Percentiles rank a stretch among this genome's conserved stretches.
phyloP scores from a whole-genome alignment of 2,113 vertebrate genomes.

The Ondatra zibethicus region DNA sequence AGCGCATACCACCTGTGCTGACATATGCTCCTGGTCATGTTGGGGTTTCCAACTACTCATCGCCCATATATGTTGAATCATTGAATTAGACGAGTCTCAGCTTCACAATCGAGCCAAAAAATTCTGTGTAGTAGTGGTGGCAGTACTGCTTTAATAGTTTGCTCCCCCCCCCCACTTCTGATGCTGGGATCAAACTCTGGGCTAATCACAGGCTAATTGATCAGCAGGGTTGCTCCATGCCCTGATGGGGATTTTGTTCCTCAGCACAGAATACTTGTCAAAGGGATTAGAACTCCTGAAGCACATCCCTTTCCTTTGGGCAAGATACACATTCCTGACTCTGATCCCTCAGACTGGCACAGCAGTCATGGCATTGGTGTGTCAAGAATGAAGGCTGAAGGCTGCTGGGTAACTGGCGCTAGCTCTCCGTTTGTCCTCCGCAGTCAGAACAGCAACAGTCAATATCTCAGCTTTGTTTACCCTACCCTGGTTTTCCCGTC shows the following conservation, averaged over 20 bases:
- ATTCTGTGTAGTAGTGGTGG: not conserved
- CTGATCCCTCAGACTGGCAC: not conserved
- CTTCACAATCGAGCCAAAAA: not conserved
- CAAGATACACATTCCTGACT: not conserved
- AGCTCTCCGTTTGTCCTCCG: not conserved
- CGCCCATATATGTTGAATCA: not conserved
- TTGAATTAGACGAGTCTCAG: constrained; percentile 5
- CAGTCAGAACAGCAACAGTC: not conserved
- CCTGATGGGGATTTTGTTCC: not conserved
- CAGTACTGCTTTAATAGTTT: not conserved
- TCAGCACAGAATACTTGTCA: not conserved
- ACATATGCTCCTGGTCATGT: not conserved
- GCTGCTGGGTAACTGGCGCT: not conserved
- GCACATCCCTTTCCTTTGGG: not conserved
- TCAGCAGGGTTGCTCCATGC: not conserved
- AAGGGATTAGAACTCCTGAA: not conserved
- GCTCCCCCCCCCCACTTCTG: not conserved
- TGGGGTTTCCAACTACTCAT: not conserved
- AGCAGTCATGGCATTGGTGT: rapidly evolving
- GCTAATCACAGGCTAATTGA: not conserved
- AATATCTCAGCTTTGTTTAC: not conserved
- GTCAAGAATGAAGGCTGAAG: not conserved
- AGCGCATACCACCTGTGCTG: not conserved
- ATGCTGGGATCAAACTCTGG: not conserved
- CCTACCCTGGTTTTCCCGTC: not conserved